Evolutionary conservation across 2,888 invertebrate genomes (phyloP).

Genomic region (Eupithecia subfuscata): DNA sequence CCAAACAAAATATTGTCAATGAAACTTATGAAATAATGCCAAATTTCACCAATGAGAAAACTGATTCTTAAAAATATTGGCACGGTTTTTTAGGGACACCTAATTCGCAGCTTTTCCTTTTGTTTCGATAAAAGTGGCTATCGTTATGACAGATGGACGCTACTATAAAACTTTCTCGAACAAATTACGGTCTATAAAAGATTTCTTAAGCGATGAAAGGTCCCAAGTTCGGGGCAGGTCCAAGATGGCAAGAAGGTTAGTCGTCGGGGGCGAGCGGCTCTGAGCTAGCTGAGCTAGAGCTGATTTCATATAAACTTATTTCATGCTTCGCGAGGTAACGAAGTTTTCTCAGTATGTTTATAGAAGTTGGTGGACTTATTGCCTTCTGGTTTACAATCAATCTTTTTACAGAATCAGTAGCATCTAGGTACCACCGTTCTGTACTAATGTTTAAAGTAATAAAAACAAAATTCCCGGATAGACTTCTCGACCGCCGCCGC

Average conservation of each 20-base stretch:
- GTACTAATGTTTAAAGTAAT: too few relatives aligned
- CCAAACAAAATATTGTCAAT: slow-evolving; percentile 41
- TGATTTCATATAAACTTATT: slow-evolving; percentile 14
- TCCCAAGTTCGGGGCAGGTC: slow-evolving; percentile 69
- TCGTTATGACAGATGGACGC: slow-evolving; percentile 53
- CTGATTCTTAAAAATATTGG: background rate
- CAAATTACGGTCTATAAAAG: slow-evolving; percentile 71
- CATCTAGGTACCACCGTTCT: too few relatives aligned
- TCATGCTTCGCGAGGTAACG: too few relatives aligned
- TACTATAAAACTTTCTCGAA: slow-evolving; percentile 72
- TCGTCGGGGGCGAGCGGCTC: slow-evolving; percentile 50
- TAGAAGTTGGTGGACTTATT: background rate
- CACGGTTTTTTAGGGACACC: background rate
- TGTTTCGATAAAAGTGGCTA: slow-evolving; percentile 42
- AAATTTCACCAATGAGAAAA: background rate
- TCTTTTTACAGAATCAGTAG: background rate
- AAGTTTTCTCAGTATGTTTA: too few relatives aligned
- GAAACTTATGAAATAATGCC: background rate
- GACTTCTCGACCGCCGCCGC: too few relatives aligned
- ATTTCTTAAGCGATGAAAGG: slow-evolving; percentile 70
- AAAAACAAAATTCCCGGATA: too few relatives aligned
- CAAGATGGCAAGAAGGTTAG: slow-evolving; percentile 70
- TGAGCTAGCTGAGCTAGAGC: background rate
- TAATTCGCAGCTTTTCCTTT: slow-evolving; percentile 17
- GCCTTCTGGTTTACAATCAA: background rate